Percentiles rank a stretch among this genome's conserved stretches.
Evolutionary conservation across 2,113 vertebrate genomes (phyloP).

Genomic region (Ivindomyrus marchei): DNA sequence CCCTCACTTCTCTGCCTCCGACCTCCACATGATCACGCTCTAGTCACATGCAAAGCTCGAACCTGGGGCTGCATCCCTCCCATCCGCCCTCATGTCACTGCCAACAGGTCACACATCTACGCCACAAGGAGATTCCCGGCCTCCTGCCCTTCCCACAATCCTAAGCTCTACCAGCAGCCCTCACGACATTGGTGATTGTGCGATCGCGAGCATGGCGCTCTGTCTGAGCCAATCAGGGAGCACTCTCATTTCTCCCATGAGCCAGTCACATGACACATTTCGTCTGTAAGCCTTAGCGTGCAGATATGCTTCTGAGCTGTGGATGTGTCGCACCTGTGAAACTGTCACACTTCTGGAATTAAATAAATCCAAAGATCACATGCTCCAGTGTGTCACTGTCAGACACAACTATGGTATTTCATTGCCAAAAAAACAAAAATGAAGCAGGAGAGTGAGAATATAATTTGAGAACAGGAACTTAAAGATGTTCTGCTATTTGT

Average conservation of each 20-base stretch:
- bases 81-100: slow-evolving; percentile 49
- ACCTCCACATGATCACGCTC: slow-evolving; percentile 90
- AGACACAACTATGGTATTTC: background rate
- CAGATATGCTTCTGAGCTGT: background rate
- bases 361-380: background rate
- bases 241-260: background rate
- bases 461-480: background rate
- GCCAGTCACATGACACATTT: slow-evolving; percentile 2
- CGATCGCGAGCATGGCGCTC: slow-evolving; percentile 68
- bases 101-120: slow-evolving; percentile 60
- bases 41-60: slow-evolving; percentile 45
- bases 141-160: slow-evolving; percentile 7
- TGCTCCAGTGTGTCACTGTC: background rate
- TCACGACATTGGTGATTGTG: slow-evolving; percentile 75
- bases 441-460: background rate
- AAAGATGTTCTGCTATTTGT: background rate
- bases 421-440: slow-evolving; percentile 19
- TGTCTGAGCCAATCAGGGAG: slow-evolving; percentile 20
- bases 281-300: background rate
- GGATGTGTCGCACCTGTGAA: background rate
- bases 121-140: slow-evolving; percentile 1
- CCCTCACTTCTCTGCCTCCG: slow-evolving; percentile 88
- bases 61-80: slow-evolving; percentile 26
- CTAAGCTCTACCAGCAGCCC: slow-evolving; percentile 62
- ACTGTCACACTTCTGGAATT: background rate